phyloP scores from a whole-genome alignment of 2,113 vertebrate species.

The Phalacrocorax carbo region DNA sequence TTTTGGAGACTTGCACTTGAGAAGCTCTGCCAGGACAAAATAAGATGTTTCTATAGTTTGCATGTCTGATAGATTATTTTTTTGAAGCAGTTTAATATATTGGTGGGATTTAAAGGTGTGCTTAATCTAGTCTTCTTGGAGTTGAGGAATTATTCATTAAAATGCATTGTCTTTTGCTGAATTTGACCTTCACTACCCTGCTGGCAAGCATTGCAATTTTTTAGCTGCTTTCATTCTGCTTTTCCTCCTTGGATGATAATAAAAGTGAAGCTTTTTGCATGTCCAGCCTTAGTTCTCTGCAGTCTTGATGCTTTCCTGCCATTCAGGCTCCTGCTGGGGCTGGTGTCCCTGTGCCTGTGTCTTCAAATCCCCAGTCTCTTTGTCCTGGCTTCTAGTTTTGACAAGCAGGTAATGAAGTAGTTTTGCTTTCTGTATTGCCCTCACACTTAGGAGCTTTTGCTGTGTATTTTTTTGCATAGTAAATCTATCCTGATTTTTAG shows the following conservation, averaged over 20 bases:
- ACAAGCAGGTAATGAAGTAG: neutral
- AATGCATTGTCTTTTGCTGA: constrained; percentile 39
- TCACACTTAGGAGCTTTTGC: neutral
- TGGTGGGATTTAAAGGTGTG: constrained; percentile 40
- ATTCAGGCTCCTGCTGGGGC: neutral
- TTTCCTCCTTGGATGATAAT: neutral
- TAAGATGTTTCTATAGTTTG: neutral
- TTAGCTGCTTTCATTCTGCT: neutral
- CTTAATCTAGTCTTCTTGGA: constrained; percentile 46
- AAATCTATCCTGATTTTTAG: neutral
- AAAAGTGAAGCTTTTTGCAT: neutral
- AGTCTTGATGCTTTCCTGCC: neutral
- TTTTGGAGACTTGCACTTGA: neutral
- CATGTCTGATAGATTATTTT: neutral
- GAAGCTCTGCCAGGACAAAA: neutral
- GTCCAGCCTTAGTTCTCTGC: neutral
- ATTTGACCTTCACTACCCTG: constrained; percentile 44
- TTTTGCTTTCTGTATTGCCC: neutral
- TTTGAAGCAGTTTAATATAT: neutral
- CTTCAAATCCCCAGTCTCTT: neutral
- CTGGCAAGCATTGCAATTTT: neutral
- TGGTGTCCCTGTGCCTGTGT: neutral
- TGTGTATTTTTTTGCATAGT: neutral
- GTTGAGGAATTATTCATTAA: constrained; percentile 35
- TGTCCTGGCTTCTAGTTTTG: neutral